phyloP scores from a whole-genome alignment of 2,113 vertebrate genomes.

The Oryzias curvinotus region DNA sequence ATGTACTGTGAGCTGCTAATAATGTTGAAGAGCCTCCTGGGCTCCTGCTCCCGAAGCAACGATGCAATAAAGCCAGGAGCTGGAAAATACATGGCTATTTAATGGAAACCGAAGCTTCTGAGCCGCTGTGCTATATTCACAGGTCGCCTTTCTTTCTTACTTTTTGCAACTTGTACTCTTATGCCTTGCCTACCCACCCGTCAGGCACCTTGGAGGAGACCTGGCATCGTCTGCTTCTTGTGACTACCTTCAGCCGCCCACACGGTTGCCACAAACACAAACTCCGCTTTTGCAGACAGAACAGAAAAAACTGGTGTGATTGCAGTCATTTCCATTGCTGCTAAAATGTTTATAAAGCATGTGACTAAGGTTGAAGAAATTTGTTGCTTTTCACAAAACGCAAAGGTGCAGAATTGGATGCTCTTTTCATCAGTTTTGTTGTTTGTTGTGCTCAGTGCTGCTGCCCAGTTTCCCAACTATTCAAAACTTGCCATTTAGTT shows the following conservation, averaged over 20 bases:
- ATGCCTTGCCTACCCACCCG: slow-evolving; percentile 42
- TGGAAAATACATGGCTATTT: slow-evolving; percentile 73
- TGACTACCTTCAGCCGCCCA: slow-evolving; percentile 59
- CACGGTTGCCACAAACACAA: slow-evolving; percentile 46
- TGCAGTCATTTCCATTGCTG: slow-evolving; percentile 24
- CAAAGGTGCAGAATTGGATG: slow-evolving; percentile 10
- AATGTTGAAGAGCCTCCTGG: slow-evolving; percentile 78
- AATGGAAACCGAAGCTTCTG: slow-evolving; percentile 72
- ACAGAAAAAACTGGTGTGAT: slow-evolving; percentile 17
- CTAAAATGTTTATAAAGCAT: slow-evolving; percentile 44
- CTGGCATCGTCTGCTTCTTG: slow-evolving; percentile 60
- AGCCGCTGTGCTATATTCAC: slow-evolving; percentile 75
- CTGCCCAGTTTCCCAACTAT: slow-evolving; percentile 54
- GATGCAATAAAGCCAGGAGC: slow-evolving; percentile 79
- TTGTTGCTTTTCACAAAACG: slow-evolving; percentile 24
- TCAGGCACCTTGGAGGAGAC: slow-evolving; percentile 58
- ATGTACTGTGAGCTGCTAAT: slow-evolving; percentile 79
- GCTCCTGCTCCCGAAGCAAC: slow-evolving; percentile 74
- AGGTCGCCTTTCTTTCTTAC: slow-evolving; percentile 55
- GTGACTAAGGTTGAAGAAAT: slow-evolving; percentile 25
- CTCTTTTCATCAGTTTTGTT: slow-evolving; percentile 40
- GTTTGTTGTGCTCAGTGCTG: slow-evolving; percentile 54
- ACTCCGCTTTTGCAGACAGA: slow-evolving; percentile 33
- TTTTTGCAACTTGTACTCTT: slow-evolving; percentile 32
- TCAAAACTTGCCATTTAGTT: slow-evolving; percentile 70